Conservation (phyloP, 2,113 vertebrate species). For the Myiozetetes cayanensis region DNA sequence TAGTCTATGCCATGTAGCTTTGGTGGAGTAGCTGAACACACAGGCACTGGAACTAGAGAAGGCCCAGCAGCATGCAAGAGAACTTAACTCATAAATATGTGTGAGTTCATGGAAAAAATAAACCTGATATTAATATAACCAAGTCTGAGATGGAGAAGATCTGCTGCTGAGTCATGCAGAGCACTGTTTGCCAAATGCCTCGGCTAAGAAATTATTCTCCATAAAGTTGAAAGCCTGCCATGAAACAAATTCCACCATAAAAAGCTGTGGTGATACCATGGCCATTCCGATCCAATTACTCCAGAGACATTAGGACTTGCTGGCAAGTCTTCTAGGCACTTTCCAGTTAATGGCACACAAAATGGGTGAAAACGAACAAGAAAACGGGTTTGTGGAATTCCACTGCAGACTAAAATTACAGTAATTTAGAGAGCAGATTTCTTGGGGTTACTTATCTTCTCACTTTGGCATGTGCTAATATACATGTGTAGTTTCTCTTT, state of each 20-base stretch:
- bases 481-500: background rate
- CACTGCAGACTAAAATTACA: background rate
- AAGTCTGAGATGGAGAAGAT: constrained; percentile 4
- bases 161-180: constrained; percentile 30
- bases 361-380: background rate
- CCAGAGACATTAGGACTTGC: background rate
- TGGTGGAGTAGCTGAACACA: background rate
- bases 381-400: background rate
- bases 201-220: background rate
- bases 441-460: background rate
- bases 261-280: background rate
- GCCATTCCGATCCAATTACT: background rate
- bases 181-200: background rate
- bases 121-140: constrained; percentile 25
- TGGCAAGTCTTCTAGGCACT: background rate
- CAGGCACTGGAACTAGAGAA: background rate
- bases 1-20: background rate
- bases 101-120: constrained; percentile 31
- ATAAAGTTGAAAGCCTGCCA: background rate
- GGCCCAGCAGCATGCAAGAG: background rate
- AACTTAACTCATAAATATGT: background rate
- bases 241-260: constrained; percentile 14
- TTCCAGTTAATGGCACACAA: background rate
- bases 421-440: background rate
- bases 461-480: background rate